Evolutionary conservation across 1,140 invertebrate genomes (phyloP).

Genomic region (Drosophila repleta): DNA sequence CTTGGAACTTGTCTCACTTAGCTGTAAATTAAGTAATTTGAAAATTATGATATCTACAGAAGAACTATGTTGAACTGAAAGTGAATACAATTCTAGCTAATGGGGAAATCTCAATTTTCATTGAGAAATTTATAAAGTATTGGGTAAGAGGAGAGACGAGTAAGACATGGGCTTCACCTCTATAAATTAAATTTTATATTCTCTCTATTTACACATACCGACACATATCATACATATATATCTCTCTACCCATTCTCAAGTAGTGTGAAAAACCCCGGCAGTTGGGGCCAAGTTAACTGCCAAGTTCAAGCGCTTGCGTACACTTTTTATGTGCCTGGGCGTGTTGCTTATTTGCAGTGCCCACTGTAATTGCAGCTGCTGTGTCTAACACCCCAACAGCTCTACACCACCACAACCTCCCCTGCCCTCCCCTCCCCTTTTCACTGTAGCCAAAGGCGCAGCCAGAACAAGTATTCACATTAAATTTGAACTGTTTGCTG

Average conservation of each 20-base stretch:
- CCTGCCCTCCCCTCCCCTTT: too few species aligned
- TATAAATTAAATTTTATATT: too few species aligned
- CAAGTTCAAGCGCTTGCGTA: conserved; percentile 70
- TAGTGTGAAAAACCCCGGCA: conserved; percentile 19
- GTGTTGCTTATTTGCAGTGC: background rate
- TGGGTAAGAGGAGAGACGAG: too few species aligned
- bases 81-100: background rate
- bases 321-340: conserved; percentile 18
- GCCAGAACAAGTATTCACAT: conserved; percentile 2
- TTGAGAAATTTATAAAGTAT: too few species aligned
- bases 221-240: background rate
- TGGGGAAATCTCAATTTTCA: too few species aligned
- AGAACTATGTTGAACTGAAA: background rate
- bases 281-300: conserved; percentile 56
- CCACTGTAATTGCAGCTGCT: conserved; percentile 16
- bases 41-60: background rate
- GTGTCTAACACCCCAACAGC: background rate
- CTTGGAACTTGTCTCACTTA: conserved; percentile 10
- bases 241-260: background rate
- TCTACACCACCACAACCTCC: too few species aligned
- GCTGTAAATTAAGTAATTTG: conserved; percentile 4
- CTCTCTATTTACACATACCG: background rate
- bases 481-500: conserved; percentile 26
- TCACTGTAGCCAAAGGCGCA: background rate
- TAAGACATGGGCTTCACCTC: too few species aligned